Conservation (phyloP, 2,888 invertebrate species). For the Drosophila cracens region DNA sequence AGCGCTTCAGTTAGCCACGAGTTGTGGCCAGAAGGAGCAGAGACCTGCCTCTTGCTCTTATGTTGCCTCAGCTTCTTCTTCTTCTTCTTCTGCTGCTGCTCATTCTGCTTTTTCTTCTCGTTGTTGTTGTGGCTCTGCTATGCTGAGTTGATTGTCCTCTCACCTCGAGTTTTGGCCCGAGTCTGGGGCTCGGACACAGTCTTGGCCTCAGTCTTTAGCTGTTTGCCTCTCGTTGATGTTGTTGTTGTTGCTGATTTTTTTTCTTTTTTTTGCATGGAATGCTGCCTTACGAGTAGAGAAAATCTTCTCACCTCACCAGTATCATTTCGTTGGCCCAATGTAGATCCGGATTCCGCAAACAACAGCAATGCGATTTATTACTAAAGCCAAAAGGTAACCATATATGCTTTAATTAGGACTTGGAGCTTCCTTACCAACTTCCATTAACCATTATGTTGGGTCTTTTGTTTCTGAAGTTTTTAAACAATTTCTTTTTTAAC, state of each 20-base stretch:
- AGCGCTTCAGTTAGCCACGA: conserved; percentile 78
- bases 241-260: conserved; percentile 16
- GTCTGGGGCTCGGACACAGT: conserved; percentile 42
- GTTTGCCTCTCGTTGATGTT: conserved; percentile 22
- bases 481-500: fast-evolving
- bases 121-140: conserved; percentile 47
- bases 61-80: not conserved
- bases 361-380: conserved; percentile 38
- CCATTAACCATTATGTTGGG: not conserved
- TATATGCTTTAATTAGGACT: conserved; percentile 32
- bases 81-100: conserved; percentile 8
- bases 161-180: conserved; percentile 72
- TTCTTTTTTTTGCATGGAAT: conserved; percentile 68
- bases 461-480: not conserved
- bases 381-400: conserved; percentile 23
- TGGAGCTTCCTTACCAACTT: not conserved
- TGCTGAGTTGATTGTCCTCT: conserved; percentile 77
- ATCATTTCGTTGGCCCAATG: conserved; percentile 47
- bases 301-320: conserved; percentile 75
- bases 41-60: conserved; percentile 17
- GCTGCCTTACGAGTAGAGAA: conserved; percentile 78
- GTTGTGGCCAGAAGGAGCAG: conserved; percentile 62
- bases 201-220: conserved; percentile 15
- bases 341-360: conserved; percentile 52
- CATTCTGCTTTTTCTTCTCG: conserved; percentile 23